Evolutionary conservation across 2,797 vertebrate genomes (phyloP).

Genomic region (Sus cebifrons): DNA sequence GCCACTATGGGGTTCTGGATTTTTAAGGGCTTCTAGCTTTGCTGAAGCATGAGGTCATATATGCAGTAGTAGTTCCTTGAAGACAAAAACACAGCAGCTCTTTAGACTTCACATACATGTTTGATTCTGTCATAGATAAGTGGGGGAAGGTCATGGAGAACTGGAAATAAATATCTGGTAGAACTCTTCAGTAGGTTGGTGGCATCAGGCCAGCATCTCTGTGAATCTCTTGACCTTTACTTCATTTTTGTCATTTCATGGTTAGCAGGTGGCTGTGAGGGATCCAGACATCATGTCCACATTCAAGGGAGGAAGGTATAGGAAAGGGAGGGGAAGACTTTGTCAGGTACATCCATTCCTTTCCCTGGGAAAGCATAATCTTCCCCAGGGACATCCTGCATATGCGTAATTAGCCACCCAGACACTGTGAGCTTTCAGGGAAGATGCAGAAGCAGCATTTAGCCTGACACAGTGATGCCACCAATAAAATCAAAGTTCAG

Average conservation of each 20-base stretch:
- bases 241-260: neutral
- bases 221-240: neutral
- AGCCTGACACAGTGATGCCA: neutral
- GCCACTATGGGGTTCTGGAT: neutral
- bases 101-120: neutral
- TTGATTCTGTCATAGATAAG: neutral
- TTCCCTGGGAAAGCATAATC: neutral
- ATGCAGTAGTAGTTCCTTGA: neutral
- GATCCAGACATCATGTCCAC: neutral
- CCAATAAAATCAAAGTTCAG: conserved; percentile 24
- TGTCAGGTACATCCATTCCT: neutral
- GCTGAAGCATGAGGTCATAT: neutral
- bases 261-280: neutral
- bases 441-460: neutral
- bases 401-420: neutral
- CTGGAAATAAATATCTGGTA: neutral
- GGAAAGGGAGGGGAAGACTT: neutral
- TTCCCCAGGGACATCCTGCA: neutral
- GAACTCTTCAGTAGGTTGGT: neutral
- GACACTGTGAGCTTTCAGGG: neutral
- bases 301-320: neutral
- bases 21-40: neutral
- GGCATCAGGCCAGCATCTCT: neutral
- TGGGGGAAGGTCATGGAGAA: neutral
- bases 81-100: neutral